Evolutionary conservation across 2,113 vertebrate genomes (phyloP).

Genomic region (Menidia beryllina): DNA sequence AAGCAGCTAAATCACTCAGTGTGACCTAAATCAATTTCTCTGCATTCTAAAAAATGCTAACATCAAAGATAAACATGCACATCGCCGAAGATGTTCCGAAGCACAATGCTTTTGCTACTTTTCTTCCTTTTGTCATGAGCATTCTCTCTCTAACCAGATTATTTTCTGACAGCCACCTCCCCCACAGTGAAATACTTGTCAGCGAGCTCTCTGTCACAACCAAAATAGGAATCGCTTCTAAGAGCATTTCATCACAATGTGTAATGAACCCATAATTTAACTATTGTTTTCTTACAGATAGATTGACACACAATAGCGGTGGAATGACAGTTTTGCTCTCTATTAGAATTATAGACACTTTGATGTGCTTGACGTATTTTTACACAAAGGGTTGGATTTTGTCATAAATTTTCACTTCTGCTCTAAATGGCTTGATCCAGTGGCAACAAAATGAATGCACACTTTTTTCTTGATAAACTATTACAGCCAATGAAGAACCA

Average conservation of each 20-base stretch:
- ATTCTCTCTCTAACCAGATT: conserved; percentile 63
- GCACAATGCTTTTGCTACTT: conserved; percentile 49
- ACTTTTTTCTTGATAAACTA: conserved; percentile 7
- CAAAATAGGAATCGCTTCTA: conserved; percentile 24
- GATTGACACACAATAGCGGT: conserved; percentile 37
- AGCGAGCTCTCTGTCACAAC: conserved; percentile 22
- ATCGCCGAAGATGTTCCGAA: conserved; percentile 45
- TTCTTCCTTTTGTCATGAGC: conserved; percentile 60
- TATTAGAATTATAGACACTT: conserved; percentile 17
- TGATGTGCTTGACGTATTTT: conserved; percentile 23
- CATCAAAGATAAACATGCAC: conserved; percentile 63
- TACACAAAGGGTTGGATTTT: conserved; percentile 27
- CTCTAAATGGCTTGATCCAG: conserved; percentile 5
- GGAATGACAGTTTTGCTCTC: conserved; percentile 21
- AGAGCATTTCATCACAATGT: conserved; percentile 39
- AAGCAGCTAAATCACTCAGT: conserved; percentile 41
- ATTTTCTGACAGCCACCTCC: conserved; percentile 55
- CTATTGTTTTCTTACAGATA: conserved; percentile 46
- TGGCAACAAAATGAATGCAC: background rate
- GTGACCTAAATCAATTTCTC: conserved; percentile 61
- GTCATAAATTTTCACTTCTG: conserved; percentile 29
- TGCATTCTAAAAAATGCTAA: conserved; percentile 56
- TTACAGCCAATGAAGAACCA: conserved; percentile 3
- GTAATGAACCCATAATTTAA: conserved; percentile 52
- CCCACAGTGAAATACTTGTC: conserved; percentile 58